phyloP scores from a whole-genome alignment of 2,797 vertebrate species.

The Oreochromis grahami region DNA sequence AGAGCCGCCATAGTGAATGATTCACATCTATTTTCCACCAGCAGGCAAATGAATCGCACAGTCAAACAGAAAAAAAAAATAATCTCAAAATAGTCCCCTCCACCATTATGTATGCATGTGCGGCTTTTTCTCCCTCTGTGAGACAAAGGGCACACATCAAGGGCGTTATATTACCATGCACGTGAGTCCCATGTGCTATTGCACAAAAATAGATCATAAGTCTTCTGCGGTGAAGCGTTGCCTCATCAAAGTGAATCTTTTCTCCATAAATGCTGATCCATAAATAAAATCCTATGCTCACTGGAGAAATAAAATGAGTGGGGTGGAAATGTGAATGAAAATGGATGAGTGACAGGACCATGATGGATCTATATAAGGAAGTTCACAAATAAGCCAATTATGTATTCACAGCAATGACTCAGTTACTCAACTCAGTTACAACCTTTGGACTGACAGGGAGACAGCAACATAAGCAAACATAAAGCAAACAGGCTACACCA shows the following conservation, averaged over 20 bases:
- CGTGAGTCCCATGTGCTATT: conserved; percentile 50
- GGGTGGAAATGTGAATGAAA: conserved; percentile 39
- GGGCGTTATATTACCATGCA: conserved; percentile 55
- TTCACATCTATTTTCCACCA: conserved; percentile 63
- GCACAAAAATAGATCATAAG: conserved; percentile 62
- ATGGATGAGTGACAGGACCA: conserved; percentile 36
- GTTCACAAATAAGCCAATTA: conserved; percentile 54
- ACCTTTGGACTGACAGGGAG: conserved; percentile 37
- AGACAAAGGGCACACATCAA: conserved; percentile 64
- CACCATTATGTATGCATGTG: conserved; percentile 64
- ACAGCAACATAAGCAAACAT: neutral
- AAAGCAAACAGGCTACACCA: neutral
- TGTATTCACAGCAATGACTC: conserved; percentile 44
- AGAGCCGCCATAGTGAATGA: conserved; percentile 43
- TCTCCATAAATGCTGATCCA: conserved; percentile 53
- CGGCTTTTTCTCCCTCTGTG: conserved; percentile 37
- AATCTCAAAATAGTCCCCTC: conserved; percentile 57
- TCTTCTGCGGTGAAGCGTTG: conserved; percentile 30
- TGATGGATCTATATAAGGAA: conserved; percentile 32
- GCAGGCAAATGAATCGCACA: conserved; percentile 53
- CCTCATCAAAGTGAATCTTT: conserved; percentile 59
- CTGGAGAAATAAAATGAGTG: conserved; percentile 5
- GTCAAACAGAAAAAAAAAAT: conserved; percentile 32
- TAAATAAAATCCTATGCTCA: conserved; percentile 51
- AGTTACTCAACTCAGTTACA: conserved; percentile 16